Base-by-base conservation (phyloP, 2,113 vertebrate species). In the Mesocricetus auratus region DNA sequence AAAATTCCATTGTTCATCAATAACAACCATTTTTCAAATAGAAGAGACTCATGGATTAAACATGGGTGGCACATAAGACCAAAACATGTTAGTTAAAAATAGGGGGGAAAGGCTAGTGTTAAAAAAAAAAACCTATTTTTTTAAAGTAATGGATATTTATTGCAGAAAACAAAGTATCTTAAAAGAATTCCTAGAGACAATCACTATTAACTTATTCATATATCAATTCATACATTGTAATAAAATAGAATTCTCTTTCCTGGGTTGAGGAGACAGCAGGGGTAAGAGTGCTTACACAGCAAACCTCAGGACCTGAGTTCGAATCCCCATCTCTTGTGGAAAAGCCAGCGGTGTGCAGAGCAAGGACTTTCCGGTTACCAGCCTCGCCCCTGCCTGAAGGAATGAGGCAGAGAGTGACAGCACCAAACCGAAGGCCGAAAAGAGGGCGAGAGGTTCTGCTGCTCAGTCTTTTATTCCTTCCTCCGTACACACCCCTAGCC, bases 1-100 rank as follows among this genome's bases (percentile, higher is more conserved):
- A 93, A 96, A 95, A 62, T 90, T 79, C 17, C 22, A 36, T 24
- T 94, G 92, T 95, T 36, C 1, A 6, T 88, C 93, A 42, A 60
- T 92, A 91, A 92, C 39, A 47, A 50, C 89, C 58, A 77, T 86
- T 88, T 93, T 79, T 95, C 39, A 58, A 93, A 58, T 90, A 33
- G 33, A 36, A 90, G 21, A 91, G 17, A 22, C 60, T 66, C 9
- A 62, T 77, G n/a, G 73, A 89, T 58, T 75, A 78, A 95, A 90
- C 94, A 93, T 91, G 74, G 53, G 58, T 79, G 47, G 24, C 64
- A 53, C 91, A 0, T 86, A 16, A 82, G 26, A 16, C 82, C 47
- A 93, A 74, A 93, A 60, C 71, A 31, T 86, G 71, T 62, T 29
- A 53, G 58, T 22, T 68, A 69, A 58, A 42, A 94, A 47, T 75